These are phyloP conservation scores for Turdus rufiventris DNA, from an alignment of 2,113 vertebrate species.

Conservation along the genomic window DNA sequence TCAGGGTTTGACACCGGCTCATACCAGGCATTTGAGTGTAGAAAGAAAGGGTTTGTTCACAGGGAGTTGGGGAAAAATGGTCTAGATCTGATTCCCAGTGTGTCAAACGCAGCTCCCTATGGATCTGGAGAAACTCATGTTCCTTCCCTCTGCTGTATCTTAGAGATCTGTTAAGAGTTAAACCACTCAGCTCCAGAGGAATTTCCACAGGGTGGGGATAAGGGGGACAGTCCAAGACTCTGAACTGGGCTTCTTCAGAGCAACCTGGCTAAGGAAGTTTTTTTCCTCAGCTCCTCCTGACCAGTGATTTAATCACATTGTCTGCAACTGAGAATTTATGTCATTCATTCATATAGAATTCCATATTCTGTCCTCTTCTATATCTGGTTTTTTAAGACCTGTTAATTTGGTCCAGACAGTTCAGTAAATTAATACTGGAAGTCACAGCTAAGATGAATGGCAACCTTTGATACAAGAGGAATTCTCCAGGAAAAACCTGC, in stretches of 20 bases:
- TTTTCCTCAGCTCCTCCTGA: background rate
- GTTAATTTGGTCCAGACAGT: background rate
- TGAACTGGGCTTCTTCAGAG: background rate
- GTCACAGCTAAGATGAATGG: background rate
- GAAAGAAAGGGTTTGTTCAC: background rate
- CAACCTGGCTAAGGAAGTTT: background rate
- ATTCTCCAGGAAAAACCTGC: background rate
- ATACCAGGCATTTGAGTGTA: background rate
- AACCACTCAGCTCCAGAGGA: background rate
- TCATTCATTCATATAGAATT: background rate
- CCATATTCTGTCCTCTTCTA: background rate
- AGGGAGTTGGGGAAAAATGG: background rate
- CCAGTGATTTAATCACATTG: background rate
- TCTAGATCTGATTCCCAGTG: fast-evolving
- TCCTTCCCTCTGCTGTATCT: background rate
- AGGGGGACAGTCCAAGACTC: background rate
- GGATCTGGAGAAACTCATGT: background rate
- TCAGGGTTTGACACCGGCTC: background rate
- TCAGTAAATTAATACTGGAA: background rate
- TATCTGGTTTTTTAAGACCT: background rate
- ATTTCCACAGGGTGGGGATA: background rate
- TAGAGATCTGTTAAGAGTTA: background rate
- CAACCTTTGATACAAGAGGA: background rate
- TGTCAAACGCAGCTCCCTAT: background rate
- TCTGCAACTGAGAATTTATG: background rate